Conservation (phyloP, 2,888 invertebrate genomes). For the Oasisia sp. region DNA sequence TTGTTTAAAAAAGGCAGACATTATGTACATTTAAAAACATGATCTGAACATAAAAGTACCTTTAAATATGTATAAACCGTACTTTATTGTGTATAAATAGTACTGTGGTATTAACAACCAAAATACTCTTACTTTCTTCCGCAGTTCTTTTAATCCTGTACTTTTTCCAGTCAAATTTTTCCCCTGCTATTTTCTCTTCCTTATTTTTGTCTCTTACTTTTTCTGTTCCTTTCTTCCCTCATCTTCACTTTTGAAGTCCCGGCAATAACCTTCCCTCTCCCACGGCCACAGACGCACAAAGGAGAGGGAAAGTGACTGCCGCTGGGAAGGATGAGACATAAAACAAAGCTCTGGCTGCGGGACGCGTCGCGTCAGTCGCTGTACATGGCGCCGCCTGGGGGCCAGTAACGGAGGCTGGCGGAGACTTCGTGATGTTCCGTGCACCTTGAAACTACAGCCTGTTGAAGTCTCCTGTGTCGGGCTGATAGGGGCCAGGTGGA, state of each 20-base stretch:
- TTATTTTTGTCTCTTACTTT: too few species aligned
- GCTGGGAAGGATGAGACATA: neutral
- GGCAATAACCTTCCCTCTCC: neutral
- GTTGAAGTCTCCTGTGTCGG: neutral
- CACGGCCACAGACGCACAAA: neutral
- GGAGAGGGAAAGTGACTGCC: neutral
- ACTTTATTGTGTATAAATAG: too few species aligned
- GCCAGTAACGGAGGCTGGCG: neutral
- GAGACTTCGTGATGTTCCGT: neutral
- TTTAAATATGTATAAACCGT: too few species aligned
- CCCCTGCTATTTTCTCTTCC: too few species aligned
- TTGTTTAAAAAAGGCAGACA: too few species aligned
- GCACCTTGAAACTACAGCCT: neutral
- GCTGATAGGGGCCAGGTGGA: neutral
- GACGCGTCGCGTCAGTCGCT: neutral
- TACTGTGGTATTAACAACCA: too few species aligned
- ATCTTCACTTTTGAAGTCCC: neutral
- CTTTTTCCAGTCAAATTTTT: too few species aligned
- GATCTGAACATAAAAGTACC: too few species aligned
- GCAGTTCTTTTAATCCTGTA: too few species aligned
- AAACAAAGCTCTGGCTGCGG: neutral
- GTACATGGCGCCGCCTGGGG: neutral
- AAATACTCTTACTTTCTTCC: too few species aligned
- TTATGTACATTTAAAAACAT: too few species aligned
- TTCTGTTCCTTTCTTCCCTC: neutral